Evolutionary conservation across 2,888 invertebrate genomes (phyloP).

Genomic region (Microctonus aethiopoides): DNA sequence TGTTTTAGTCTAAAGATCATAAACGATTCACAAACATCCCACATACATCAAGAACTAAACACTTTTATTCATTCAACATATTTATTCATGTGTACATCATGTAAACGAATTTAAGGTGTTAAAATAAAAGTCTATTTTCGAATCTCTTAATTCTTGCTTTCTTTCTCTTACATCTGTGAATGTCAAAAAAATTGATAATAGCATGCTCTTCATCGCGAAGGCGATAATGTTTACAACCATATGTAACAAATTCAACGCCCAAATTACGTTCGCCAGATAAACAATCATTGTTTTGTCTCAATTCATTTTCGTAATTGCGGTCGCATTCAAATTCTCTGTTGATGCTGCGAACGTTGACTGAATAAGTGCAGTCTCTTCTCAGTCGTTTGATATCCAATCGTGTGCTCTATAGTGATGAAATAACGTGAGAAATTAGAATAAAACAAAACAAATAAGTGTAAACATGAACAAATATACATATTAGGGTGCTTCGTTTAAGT

Average conservation of each 20-base stretch:
- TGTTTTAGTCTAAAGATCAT: too few relatives aligned
- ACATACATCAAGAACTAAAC: too few relatives aligned
- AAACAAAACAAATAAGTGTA: conserved; percentile 1
- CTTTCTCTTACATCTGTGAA: conserved; percentile 47
- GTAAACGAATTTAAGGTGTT: neutral
- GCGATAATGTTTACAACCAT: conserved; percentile 44
- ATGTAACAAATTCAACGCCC: conserved; percentile 52
- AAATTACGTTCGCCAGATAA: conserved; percentile 42
- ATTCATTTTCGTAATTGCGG: neutral
- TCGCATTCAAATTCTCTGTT: conserved; percentile 15
- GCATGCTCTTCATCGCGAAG: conserved; percentile 17
- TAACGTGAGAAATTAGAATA: neutral
- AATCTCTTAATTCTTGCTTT: conserved; percentile 44
- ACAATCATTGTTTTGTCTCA: conserved; percentile 25
- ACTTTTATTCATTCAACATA: neutral
- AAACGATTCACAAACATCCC: too few relatives aligned
- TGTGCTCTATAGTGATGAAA: conserved; percentile 39
- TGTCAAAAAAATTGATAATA: conserved; percentile 26
- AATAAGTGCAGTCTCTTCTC: conserved; percentile 50
- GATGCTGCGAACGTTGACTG: conserved; percentile 47
- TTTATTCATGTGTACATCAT: neutral
- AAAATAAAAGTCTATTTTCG: conserved; percentile 7
- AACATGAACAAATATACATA: neutral
- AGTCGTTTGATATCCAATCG: conserved; percentile 50
- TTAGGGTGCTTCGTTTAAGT: too few relatives aligned